These are phyloP conservation scores for Crotalus horridus DNA, from an alignment of 2,113 vertebrate genomes.

Conservation along the genomic window DNA sequence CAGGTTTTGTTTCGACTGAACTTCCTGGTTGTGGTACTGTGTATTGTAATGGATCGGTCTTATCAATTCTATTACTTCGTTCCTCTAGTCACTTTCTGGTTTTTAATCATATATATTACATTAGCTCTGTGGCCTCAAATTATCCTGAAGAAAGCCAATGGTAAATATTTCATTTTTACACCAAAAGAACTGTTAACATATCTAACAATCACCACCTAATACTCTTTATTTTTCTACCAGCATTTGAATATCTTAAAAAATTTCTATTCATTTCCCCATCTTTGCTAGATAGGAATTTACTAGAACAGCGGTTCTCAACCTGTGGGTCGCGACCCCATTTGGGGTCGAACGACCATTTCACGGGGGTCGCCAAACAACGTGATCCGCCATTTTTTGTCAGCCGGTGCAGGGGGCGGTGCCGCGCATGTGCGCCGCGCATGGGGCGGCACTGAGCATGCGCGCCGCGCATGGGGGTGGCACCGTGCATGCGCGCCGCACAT, in stretches of 20 bases:
- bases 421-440: too few relatives aligned
- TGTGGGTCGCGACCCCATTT: too few relatives aligned
- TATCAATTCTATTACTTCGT: constrained; percentile 99
- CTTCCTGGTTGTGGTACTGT: constrained; percentile 94
- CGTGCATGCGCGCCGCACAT: too few relatives aligned
- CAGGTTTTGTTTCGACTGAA: constrained; percentile 98
- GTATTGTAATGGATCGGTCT: constrained; percentile 93
- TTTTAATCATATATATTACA: constrained; percentile 87
- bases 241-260: neutral
- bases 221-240: neutral
- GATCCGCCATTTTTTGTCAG: too few relatives aligned
- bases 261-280: neutral
- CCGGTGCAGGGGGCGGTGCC: too few relatives aligned
- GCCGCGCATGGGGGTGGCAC: too few relatives aligned
- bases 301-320: neutral
- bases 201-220: neutral
- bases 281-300: neutral
- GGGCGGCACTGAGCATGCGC: too few relatives aligned
- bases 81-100: constrained; percentile 96
- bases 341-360: too few relatives aligned
- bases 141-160: constrained; percentile 89
- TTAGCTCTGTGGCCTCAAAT: constrained; percentile 94
- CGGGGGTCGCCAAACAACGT: too few relatives aligned
- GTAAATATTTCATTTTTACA: constrained; percentile 59
- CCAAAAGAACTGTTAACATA: neutral